These are phyloP conservation scores for Sylvia borin DNA, from an alignment of 2,797 vertebrate species.

Conservation along the genomic window DNA sequence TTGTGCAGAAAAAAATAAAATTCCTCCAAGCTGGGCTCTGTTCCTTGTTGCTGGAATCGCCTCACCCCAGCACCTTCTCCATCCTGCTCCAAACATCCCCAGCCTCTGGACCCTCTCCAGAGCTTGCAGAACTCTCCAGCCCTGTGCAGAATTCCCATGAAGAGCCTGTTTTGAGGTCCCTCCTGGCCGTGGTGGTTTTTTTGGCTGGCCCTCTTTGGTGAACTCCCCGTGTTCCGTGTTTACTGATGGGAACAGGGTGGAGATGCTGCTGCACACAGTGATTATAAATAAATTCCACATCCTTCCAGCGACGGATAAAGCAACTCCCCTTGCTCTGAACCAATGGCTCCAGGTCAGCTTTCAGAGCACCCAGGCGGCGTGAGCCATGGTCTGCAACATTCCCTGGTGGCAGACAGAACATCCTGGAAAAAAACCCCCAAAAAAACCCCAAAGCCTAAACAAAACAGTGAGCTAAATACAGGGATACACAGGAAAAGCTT, in stretches of 20 bases:
- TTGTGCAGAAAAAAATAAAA: background rate
- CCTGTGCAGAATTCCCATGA: background rate
- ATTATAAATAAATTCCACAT: slow-evolving; percentile 20
- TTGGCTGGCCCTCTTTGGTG: background rate
- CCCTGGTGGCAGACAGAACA: slow-evolving; percentile 42
- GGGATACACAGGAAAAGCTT: slow-evolving; percentile 64
- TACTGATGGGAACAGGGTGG: slow-evolving; percentile 52
- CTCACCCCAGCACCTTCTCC: background rate
- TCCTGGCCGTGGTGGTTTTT: background rate
- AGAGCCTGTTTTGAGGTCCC: background rate
- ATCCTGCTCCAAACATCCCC: background rate
- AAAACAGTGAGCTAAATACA: slow-evolving; percentile 48
- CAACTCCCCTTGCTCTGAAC: background rate
- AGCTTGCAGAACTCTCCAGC: background rate
- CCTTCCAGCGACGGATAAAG: slow-evolving; percentile 7
- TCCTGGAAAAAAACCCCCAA: slow-evolving; percentile 1
- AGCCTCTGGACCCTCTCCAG: background rate
- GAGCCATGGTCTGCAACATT: background rate
- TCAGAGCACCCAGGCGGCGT: background rate
- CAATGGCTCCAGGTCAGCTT: background rate
- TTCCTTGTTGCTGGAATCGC: background rate
- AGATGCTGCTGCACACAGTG: background rate
- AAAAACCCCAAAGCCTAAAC: background rate
- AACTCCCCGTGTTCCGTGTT: background rate
- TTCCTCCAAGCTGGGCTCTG: background rate